Conservation (phyloP, 2,797 vertebrate genomes). For the Muraenolepis orangiensis region DNA sequence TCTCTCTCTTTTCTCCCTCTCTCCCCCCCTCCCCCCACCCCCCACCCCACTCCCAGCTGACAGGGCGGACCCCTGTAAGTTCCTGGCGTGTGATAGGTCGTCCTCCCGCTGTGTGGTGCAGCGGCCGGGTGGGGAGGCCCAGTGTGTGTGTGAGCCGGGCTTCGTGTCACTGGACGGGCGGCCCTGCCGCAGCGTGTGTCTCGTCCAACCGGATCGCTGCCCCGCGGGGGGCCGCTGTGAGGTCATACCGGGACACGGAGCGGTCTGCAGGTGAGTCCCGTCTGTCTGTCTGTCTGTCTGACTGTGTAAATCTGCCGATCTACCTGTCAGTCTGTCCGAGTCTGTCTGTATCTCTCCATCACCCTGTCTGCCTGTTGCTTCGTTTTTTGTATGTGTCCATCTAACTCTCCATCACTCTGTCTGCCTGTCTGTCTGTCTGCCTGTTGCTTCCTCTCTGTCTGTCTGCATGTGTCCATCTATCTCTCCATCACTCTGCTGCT, state of each 20-base stretch:
- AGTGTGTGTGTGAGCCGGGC: constrained; percentile 83
- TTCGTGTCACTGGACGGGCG: constrained; percentile 68
- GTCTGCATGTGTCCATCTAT: no score
- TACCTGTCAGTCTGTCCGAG: no score
- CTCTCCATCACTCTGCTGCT: no score
- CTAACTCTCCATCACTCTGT: not conserved
- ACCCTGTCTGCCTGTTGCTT: not conserved
- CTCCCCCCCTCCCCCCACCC: not conserved
- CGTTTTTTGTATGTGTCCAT: not conserved
- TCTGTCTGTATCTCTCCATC: no score
- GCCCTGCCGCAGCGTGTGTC: constrained; percentile 80
- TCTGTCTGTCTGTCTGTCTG: no score
- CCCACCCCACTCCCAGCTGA: constrained; percentile 71
- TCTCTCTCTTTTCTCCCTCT: not conserved
- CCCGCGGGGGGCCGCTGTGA: constrained; percentile 80
- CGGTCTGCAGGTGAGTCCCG: constrained; percentile 82
- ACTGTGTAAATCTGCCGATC: no score
- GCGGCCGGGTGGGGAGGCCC: constrained; percentile 76
- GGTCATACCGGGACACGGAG: constrained; percentile 77
- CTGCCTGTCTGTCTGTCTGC: not conserved
- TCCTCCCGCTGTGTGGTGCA: constrained; percentile 83
- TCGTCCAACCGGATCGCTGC: constrained; percentile 75
- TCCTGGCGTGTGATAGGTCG: constrained; percentile 86
- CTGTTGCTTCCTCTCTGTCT: not conserved
- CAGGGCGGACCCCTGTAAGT: constrained; percentile 86